Evolutionary conservation across 2,113 vertebrate genomes (phyloP).

Genomic region (Alligator sinensis): DNA sequence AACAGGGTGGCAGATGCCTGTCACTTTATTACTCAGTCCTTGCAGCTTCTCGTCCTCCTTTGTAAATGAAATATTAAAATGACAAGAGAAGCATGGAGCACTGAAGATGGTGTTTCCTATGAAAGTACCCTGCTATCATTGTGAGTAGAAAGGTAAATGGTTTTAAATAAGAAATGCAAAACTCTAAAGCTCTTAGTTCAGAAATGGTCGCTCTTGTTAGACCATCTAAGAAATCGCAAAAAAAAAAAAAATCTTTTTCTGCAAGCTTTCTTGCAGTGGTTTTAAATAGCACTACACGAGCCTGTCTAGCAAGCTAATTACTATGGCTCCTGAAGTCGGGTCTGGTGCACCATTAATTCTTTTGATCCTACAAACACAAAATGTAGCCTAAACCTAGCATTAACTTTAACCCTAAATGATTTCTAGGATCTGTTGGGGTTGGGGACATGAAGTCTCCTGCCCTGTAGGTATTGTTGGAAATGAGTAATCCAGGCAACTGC

Average conservation of each 20-base stretch:
- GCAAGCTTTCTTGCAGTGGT: neutral
- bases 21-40: accelerated
- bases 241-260: too few relatives aligned
- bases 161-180: too few relatives aligned
- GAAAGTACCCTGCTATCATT: neutral
- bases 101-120: neutral
- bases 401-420: slow-evolving; percentile 44
- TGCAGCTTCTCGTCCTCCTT: neutral
- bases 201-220: too few relatives aligned
- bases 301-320: slow-evolving; percentile 34
- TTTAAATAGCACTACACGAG: neutral
- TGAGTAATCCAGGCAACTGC: neutral
- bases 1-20: neutral
- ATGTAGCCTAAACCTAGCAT: slow-evolving; percentile 66
- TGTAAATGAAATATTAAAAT: accelerated
- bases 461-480: neutral
- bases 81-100: neutral
- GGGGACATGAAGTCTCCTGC: neutral
- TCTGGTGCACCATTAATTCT: slow-evolving; percentile 43
- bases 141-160: neutral
- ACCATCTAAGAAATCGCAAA: too few relatives aligned
- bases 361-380: slow-evolving; percentile 58
- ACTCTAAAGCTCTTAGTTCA: too few relatives aligned
- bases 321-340: neutral
- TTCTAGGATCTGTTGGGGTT: neutral